Conservation (phyloP, 2,113 vertebrate species). For the Pundamilia nyererei region DNA sequence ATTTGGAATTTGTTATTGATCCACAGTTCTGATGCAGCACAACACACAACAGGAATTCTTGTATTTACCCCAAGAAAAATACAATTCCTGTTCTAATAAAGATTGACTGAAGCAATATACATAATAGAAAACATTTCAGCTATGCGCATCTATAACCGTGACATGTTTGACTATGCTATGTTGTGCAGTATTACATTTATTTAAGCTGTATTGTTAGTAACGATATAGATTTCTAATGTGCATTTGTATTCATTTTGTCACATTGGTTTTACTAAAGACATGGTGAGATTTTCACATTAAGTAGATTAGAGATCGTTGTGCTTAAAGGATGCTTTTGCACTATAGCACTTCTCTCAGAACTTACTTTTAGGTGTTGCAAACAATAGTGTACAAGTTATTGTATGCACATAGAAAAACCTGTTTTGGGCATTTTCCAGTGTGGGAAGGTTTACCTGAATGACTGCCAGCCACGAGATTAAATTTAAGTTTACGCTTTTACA, state of each 20-base stretch:
- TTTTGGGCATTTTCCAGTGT: background rate
- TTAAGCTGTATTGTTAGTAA: background rate
- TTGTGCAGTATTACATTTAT: slow-evolving; percentile 52
- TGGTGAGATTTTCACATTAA: background rate
- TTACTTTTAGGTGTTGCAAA: background rate
- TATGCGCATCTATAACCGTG: background rate
- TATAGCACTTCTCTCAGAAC: background rate
- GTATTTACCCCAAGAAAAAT: background rate
- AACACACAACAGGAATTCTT: background rate
- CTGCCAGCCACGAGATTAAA: slow-evolving; percentile 3
- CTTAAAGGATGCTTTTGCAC: slow-evolving; percentile 15
- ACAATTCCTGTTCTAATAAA: background rate
- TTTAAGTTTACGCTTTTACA: background rate
- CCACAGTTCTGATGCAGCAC: slow-evolving; percentile 7
- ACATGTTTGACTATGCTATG: slow-evolving; percentile 10
- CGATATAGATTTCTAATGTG: background rate
- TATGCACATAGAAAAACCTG: background rate
- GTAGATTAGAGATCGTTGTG: background rate
- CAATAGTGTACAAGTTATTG: background rate
- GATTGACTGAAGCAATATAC: background rate
- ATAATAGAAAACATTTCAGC: background rate
- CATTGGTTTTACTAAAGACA: background rate
- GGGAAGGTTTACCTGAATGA: background rate
- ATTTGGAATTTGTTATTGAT: background rate
- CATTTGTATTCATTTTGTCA: slow-evolving; percentile 7